Conservation (phyloP, 2,797 vertebrate genomes). For the Buceros bicornis region DNA sequence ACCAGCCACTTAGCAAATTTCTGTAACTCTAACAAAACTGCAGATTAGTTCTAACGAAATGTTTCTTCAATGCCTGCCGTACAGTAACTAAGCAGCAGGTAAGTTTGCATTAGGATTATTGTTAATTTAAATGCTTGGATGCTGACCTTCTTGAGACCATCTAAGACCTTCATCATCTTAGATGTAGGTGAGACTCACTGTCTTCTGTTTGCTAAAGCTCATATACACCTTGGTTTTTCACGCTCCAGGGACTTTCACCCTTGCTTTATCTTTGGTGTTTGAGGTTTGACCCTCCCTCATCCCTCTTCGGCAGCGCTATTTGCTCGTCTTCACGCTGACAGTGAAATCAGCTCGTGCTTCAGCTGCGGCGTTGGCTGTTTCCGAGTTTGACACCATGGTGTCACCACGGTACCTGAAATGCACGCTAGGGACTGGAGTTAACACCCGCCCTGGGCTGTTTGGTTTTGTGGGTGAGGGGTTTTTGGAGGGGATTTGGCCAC, state of each 20-base stretch:
- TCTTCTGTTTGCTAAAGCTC: background rate
- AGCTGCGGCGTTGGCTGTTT: background rate
- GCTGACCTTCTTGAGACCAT: background rate
- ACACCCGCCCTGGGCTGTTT: background rate
- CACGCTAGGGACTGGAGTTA: background rate
- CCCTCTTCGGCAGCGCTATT: background rate
- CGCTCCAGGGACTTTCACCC: background rate
- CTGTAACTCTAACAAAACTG: background rate
- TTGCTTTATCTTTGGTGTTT: background rate
- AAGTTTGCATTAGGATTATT: background rate
- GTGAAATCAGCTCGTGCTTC: background rate
- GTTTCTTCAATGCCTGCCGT: background rate
- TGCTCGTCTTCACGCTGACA: background rate
- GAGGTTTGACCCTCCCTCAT: background rate
- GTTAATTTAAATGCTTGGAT: background rate
- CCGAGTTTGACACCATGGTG: accelerated
- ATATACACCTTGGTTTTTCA: background rate
- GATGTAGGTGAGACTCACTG: background rate
- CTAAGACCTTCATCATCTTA: too few relatives aligned
- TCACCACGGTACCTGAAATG: background rate
- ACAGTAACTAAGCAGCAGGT: background rate
- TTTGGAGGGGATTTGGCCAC: background rate
- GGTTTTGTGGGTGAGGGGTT: background rate
- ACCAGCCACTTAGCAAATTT: background rate
- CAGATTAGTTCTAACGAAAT: constrained; percentile 16